These are phyloP conservation scores for Chloropsis cyanopogon DNA, from an alignment of 2,113 vertebrate genomes.

Conservation along the genomic window DNA sequence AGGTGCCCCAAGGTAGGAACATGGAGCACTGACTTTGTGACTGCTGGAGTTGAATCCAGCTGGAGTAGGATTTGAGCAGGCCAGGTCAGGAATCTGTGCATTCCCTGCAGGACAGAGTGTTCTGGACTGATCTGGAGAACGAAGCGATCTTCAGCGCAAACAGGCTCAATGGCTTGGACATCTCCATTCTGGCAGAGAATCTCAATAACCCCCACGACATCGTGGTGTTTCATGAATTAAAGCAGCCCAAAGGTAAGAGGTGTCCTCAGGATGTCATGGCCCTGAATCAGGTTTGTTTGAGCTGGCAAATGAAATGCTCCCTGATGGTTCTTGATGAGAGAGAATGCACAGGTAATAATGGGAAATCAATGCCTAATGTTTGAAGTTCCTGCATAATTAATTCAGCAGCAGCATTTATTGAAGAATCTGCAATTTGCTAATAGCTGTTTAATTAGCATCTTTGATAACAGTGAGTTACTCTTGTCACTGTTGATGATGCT, in stretches of 20 bases:
- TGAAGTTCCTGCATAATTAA: slow-evolving; percentile 36
- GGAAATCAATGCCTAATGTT: slow-evolving; percentile 32
- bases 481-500: not conserved
- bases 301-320: not conserved
- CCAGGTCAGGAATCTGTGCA: not conserved
- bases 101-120: slow-evolving; percentile 87
- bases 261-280: not conserved
- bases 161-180: slow-evolving; percentile 86
- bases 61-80: not conserved
- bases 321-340: not conserved
- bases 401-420: slow-evolving; percentile 20
- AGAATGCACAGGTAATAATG: not conserved
- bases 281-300: not conserved
- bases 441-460: slow-evolving; percentile 38
- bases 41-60: not conserved
- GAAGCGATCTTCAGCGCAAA: slow-evolving; percentile 95
- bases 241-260: slow-evolving; percentile 88
- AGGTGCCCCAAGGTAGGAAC: not conserved
- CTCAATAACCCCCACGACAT: slow-evolving; percentile 95
- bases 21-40: not conserved
- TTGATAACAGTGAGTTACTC: not conserved
- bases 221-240: slow-evolving; percentile 92
- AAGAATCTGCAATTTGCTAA: slow-evolving; percentile 14
- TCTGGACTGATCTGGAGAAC: slow-evolving; percentile 95
- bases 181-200: slow-evolving; percentile 86